Base-by-base conservation (phyloP, 2,888 invertebrate genomes). In the Caenorhabditis zanzibari region DNA sequence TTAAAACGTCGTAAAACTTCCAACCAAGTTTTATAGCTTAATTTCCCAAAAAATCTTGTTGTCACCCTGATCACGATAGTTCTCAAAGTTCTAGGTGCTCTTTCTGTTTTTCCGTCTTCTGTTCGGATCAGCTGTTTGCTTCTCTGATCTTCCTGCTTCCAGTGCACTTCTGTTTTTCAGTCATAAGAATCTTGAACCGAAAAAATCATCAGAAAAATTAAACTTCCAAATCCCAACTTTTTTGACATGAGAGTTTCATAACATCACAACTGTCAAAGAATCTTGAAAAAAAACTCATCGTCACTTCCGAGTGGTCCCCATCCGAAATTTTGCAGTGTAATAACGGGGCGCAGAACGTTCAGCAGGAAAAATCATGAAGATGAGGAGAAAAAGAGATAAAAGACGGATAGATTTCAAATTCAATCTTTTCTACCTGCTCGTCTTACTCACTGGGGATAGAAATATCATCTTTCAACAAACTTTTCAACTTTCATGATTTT, bases 271-370 rank as follows among this genome's bases (percentile, higher is more conserved):
- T 63, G 52, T 41, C 56, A 73, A 63, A 63, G 24, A 54, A 66
- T 44, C 22, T 16, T 32, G 64, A 41, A 44, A 58, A 74, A 63
- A 44, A 59, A 44, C 16, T 28, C 63, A 63, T 58, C 75, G 58
- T 75, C 75, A 75, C 75, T 76, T 76, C 76, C 68, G 68, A 68
- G 64, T 38, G 68, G 58, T 14, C 56, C 63, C 54, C 44, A n/a
- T n/a, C n/a, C 10, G 22, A 74, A 66, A 66, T 10, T 28, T 68
- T 59, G 19, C 35, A 59, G 63, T 79, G 79, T 79, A 79, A 79
- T 71, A 71, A 58, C 56, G 71, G 79, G 79, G 71, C 59, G 79
- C 64, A 71, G 71, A 79, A 79, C 79, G 79, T 79, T 79, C 79
- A 32, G 26, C 54, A 28, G 24, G 41, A 24, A 28, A 32, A 44